A percentile compares a stretch with the other conserved stretches of the same genome.
Conservation (phyloP, 1,140 invertebrate genomes). For the Colletes latitarsis region DNA sequence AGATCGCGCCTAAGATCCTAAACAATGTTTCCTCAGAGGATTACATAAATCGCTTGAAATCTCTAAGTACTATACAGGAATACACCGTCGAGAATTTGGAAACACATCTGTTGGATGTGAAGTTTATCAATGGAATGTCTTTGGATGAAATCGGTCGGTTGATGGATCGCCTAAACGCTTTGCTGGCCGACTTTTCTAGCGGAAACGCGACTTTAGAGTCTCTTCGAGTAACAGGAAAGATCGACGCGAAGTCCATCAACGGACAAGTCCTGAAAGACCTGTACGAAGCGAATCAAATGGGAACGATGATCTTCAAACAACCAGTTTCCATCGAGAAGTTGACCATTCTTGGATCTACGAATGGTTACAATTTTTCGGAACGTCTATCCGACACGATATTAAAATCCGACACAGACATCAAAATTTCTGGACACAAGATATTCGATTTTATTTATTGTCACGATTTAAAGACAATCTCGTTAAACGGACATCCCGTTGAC, state of each 20-base stretch:
- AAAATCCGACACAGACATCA: conserved; percentile 60
- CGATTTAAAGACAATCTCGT: conserved; percentile 36
- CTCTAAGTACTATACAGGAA: conserved; percentile 60
- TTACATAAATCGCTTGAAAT: conserved; percentile 47
- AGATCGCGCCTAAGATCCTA: conserved; percentile 53
- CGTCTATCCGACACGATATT: conserved; percentile 58
- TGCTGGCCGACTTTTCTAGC: conserved; percentile 1
- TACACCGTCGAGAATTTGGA: conserved; percentile 58
- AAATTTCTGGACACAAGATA: conserved; percentile 55
- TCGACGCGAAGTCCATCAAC: conserved; percentile 59
- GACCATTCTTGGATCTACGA: conserved; percentile 59
- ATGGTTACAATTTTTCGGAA: conserved; percentile 66
- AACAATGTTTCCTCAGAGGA: conserved; percentile 60
- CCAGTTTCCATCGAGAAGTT: conserved; percentile 61
- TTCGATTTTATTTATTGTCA: conserved; percentile 49
- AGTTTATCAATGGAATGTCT: conserved; percentile 62
- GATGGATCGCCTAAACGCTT: background rate
- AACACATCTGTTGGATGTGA: conserved; percentile 38
- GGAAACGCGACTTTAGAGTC: conserved; percentile 45
- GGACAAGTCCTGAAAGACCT: conserved; percentile 46
- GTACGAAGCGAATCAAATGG: conserved; percentile 48
- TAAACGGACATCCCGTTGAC: conserved; percentile 63
- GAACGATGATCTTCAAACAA: conserved; percentile 56
- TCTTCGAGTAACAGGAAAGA: conserved; percentile 59
- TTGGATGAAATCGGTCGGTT: conserved; percentile 45